Evolutionary conservation across 2,888 invertebrate species (phyloP), one percentile per base, ranked within the genome.

Genomic region (Andrena marginata): DNA sequence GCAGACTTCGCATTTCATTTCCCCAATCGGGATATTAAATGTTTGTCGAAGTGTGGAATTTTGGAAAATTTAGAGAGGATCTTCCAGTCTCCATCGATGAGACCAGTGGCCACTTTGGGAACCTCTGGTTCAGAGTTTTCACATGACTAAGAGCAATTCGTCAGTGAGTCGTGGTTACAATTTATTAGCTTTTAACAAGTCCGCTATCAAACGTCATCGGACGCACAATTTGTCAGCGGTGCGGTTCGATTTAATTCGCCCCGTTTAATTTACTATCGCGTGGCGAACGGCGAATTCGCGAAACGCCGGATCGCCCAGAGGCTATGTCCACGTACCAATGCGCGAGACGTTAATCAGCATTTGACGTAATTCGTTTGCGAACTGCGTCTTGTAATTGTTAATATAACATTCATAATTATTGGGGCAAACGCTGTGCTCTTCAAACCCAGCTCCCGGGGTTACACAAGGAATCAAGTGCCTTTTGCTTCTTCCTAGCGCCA

Each of bases 161-260:
- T 80, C 65, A 65, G 69, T 70, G 26, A 4, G 48, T 70, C 67
- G 48, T 71, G 67, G 49, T 80, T 75, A 59, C 29, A 56, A 62
- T 80, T 77, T 68, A 81, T 80, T 82, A 75, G 70, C 75, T 75
- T 81, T 75, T 67, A 80, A 80, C 82, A 49, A 56, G 70, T 67
- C 62, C 31, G 26, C 49, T 35, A 68, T 75, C 82, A 62, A 80
- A 56, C 65, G 33, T 49, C 56, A 59, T 67, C 67, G 56, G 31
- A 67, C 67, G 60, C 56, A 67, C 82, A 75, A 75, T 75, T 80
- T 82, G 56, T 62, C 65, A 56, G 59, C 68, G 68, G 35, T 62
- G 54, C 51, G 56, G 49, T 67, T 71, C 60, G 56, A 71, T 80
- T 71, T 81, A 75, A 74, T 80, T 81, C 63, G 26, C 68, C 1